Percentiles rank a stretch among this genome's conserved stretches.
phyloP scores from a whole-genome alignment of 1,140 invertebrate genomes.

The Hypothenemus hampei region DNA sequence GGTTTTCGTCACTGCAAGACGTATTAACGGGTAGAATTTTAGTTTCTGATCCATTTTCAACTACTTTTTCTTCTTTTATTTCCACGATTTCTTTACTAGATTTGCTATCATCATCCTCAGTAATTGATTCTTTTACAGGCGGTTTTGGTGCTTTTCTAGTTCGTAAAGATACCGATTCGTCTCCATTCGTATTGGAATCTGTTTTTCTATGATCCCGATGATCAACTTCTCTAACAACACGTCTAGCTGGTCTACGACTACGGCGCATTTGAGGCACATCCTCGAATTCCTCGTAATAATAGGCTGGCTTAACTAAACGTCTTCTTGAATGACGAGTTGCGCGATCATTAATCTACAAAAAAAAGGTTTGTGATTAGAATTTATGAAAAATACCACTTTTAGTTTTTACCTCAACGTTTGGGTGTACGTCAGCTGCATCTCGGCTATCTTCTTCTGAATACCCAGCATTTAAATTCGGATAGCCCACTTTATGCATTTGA shows the following conservation, averaged over 20 bases:
- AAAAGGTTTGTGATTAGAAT: neutral
- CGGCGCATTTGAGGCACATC: slow-evolving; percentile 15
- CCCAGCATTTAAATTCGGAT: slow-evolving; percentile 41
- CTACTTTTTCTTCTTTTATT: slow-evolving; percentile 4
- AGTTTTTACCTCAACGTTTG: slow-evolving; percentile 22
- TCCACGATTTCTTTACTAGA: slow-evolving; percentile 12
- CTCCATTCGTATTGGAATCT: neutral
- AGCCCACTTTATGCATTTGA: slow-evolving; percentile 45
- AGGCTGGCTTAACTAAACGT: slow-evolving; percentile 18
- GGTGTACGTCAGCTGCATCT: slow-evolving; percentile 33
- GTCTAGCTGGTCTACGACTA: slow-evolving; percentile 4
- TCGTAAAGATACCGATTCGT: slow-evolving; percentile 2
- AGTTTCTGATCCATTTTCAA: slow-evolving; percentile 6
- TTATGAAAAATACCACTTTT: too few species aligned
- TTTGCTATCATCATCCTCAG: slow-evolving; percentile 10
- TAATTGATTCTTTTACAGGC: neutral
- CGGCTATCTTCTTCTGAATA: slow-evolving; percentile 44
- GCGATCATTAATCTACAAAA: slow-evolving; percentile 13
- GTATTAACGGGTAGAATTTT: slow-evolving; percentile 6
- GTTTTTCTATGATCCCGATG: slow-evolving; percentile 3
- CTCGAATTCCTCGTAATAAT: slow-evolving; percentile 26
- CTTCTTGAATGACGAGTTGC: slow-evolving; percentile 15
- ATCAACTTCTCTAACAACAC: slow-evolving; percentile 6
- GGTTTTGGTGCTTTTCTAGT: neutral
- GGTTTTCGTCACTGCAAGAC: slow-evolving; percentile 15